Evolutionary conservation across 1,140 invertebrate species (phyloP).

Genomic region (Philopotamus ludificatus): DNA sequence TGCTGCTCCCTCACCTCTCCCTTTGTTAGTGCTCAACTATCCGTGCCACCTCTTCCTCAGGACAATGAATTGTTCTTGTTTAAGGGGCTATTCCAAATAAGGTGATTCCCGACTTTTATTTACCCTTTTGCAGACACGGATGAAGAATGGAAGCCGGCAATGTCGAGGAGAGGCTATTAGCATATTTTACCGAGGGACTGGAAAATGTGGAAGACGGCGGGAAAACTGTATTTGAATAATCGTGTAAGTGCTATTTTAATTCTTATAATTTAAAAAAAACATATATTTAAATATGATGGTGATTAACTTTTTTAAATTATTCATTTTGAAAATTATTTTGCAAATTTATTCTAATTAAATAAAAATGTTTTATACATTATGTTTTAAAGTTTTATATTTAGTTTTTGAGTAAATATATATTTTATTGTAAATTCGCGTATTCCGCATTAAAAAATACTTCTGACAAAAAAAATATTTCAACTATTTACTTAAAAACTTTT

Average conservation of each 20-base stretch:
- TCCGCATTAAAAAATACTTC: neutral
- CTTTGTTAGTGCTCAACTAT: constrained; percentile 21
- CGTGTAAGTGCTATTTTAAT: no score
- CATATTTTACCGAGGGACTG: neutral
- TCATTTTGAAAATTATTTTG: no score
- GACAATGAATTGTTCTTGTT: constrained; percentile 24
- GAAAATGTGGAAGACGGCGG: neutral
- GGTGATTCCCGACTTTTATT: constrained; percentile 16
- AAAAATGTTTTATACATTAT: no score
- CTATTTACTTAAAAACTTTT: neutral
- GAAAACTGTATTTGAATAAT: no score
- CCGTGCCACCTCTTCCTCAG: neutral
- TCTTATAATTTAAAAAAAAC: no score
- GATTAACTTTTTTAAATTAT: no score
- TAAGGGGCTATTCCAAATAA: constrained; percentile 14
- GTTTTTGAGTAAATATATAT: no score
- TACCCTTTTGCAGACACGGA: neutral
- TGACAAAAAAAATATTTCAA: neutral
- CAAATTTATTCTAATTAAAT: no score
- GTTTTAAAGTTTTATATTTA: no score
- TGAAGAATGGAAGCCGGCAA: constrained; percentile 3
- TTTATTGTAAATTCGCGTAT: no score
- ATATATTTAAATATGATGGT: no score
- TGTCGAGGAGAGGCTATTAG: neutral
- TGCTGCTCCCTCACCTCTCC: constrained; percentile 9